Conservation (phyloP, 2,113 vertebrate species). For the Typhlomys cinereus region DNA sequence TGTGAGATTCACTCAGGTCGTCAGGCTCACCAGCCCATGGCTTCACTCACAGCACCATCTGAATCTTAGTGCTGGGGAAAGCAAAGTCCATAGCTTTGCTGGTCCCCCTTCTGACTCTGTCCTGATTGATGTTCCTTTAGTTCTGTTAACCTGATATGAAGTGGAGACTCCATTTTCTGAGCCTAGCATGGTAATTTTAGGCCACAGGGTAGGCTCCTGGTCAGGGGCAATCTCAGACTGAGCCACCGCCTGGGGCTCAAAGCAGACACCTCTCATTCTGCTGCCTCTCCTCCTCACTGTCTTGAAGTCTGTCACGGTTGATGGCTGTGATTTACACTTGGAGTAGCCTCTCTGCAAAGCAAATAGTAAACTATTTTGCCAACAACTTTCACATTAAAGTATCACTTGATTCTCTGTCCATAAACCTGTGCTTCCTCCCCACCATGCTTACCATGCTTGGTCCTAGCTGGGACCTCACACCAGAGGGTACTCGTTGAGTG, state of each 20-base stretch:
- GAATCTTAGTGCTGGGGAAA: not conserved
- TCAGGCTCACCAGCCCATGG: too few relatives aligned
- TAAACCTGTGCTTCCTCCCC: not conserved
- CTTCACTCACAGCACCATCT: too few relatives aligned
- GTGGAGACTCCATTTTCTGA: not conserved
- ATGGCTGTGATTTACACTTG: not conserved
- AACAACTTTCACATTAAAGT: not conserved
- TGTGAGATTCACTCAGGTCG: too few relatives aligned
- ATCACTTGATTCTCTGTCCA: not conserved
- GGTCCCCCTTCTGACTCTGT: not conserved
- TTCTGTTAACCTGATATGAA: rapidly evolving
- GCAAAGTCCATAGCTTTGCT: not conserved
- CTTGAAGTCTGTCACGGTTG: not conserved
- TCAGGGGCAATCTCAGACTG: too few relatives aligned
- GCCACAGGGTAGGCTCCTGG: not conserved
- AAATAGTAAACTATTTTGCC: not conserved
- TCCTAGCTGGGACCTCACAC: too few relatives aligned
- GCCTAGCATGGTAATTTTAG: too few relatives aligned
- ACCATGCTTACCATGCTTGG: not conserved
- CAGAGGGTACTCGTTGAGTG: not conserved
- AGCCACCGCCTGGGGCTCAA: not conserved
- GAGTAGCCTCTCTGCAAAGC: not conserved
- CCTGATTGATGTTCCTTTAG: not conserved
- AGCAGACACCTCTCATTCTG: not conserved
- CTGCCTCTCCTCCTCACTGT: too few relatives aligned